Base-by-base conservation (phyloP, 2,113 vertebrate genomes). In the Bufo gargarizans region DNA sequence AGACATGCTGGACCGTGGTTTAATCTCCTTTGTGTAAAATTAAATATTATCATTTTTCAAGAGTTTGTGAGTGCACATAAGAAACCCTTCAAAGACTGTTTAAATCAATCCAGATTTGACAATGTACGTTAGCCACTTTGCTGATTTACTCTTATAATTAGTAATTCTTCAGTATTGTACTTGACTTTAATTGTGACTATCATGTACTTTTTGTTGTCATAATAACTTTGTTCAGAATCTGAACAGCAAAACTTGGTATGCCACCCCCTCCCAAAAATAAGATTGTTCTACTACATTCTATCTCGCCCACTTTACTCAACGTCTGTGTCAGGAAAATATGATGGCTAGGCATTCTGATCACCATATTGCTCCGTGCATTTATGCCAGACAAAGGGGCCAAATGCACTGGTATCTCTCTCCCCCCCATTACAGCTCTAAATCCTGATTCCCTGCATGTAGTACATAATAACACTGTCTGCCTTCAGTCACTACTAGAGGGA, bases 131-230 rank as follows among this genome's bases (percentile, higher is more conserved):
- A 61, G 53, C 53, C 55, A 81, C 79, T 81, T 45, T 33, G 11
- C 33, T 33, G n/a, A 16, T 79, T 53, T 79, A 79, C 7, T 93
- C 92, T 92, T 92, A 91, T 91, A 92, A 93, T 94, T 92, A 92
- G 89, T 91, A 91, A 93, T 56, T 78, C n/a, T 22, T 53, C 77
- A 55, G 50, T 78, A 56, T 56, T 55, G 20, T 78, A 22, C 77
- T 78, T 78, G 49, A 78, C 20, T 78, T 55, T 78, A 78, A 55
- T 78, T 78, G 77, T 78, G 20, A 56, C 47, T 5, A 76, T 76
- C 16, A 10, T 20, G 6, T 76, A 19, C 13, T 49, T 50, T 14
- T 76, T 50, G 16, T 76, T 49, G 72, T 76, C 20, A 45, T 74
- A 74, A 76, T 76, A 4, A 45, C 17, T 74, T 67, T 47, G 17